Base-by-base conservation (phyloP, 1,140 invertebrate species). In the Acromyrmex echinatior region DNA sequence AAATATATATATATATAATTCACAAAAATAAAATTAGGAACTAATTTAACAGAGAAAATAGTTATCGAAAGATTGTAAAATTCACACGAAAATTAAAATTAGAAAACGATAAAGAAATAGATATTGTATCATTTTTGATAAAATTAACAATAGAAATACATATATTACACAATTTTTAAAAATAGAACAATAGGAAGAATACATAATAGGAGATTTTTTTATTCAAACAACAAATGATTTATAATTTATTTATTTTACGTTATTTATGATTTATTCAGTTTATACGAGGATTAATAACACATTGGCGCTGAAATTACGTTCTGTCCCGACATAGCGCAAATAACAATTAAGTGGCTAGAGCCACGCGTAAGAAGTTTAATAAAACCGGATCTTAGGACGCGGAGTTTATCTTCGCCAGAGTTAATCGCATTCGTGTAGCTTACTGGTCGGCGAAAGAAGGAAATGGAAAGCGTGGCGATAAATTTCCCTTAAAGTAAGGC, bases 391-490 rank as follows among this genome's bases (percentile, higher is more conserved):
- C 80, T 84, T 84, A 76, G 49, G 56, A 25, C n/a, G 70, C 58
- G 70, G 53, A 84, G 80, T 84, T 84, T 84, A 84, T 84, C 70
- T 84, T 84, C 56, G 80, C 80, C 80, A 76, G 80, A 84, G 70
- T 76, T 84, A 84, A 84, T 84, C 80, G 80, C 80, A 84, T 84
- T 84, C 80, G 80, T 70, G 70, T 49, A 74, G 70, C 70, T 51
- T 62, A 45, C 70, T 62, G 56, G 70, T 76, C 25, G 70, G 56
- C 70, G 73, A 62, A 76, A 70, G 35, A 76, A 62, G 80, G 16
- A 28, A 76, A 39, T 63, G 45, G 60, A 71, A 74, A 88, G 58
- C 25, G 12, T 68, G 45, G 25, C 18, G 68, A 76, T 87, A 87
- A 65, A 82, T 87, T 87, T 70, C 18, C 39, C 9, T 18, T 81